A percentile compares a stretch with the other conserved stretches of the same genome.
Conservation (phyloP, 2,113 vertebrate species). For the Saccopteryx leptura region DNA sequence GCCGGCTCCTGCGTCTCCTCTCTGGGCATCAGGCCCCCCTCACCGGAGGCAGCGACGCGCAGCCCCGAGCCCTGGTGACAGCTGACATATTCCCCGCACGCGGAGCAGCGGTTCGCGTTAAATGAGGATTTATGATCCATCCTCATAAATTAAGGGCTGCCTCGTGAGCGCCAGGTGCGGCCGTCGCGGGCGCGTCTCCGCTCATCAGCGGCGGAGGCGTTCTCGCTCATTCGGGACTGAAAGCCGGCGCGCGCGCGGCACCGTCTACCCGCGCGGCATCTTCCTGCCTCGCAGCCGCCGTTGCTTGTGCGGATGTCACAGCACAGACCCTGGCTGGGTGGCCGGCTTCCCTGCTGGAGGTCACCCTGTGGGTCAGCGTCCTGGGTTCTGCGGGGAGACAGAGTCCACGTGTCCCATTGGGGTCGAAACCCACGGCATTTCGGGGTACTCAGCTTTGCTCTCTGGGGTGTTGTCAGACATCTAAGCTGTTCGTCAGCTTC, state of each 20-base stretch:
- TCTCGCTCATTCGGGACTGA: background rate
- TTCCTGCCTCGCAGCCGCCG: accelerated
- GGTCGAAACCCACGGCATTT: background rate
- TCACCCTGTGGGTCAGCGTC: accelerated
- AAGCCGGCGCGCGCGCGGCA: background rate
- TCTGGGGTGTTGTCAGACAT: background rate
- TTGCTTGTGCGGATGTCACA: accelerated
- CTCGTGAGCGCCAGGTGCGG: conserved; percentile 64
- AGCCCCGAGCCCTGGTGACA: conserved; percentile 32
- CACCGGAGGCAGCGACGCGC: conserved; percentile 35
- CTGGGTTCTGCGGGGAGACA: background rate
- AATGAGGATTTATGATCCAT: conserved; percentile 85
- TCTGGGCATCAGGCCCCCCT: conserved; percentile 54
- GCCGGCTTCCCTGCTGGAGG: accelerated
- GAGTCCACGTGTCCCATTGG: background rate
- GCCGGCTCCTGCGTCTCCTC: background rate
- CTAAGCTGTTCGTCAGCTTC: background rate
- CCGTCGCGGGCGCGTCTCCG: background rate
- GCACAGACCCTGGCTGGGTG: background rate
- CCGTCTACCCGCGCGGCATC: background rate
- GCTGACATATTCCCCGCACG: conserved; percentile 64
- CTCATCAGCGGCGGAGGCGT: conserved; percentile 69
- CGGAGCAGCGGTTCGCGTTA: conserved; percentile 42
- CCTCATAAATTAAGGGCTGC: conserved; percentile 77
- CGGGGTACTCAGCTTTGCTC: background rate